These are phyloP conservation scores for Entomyzon cyanotis DNA, from an alignment of 2,113 vertebrate genomes.

Conservation along the genomic window DNA sequence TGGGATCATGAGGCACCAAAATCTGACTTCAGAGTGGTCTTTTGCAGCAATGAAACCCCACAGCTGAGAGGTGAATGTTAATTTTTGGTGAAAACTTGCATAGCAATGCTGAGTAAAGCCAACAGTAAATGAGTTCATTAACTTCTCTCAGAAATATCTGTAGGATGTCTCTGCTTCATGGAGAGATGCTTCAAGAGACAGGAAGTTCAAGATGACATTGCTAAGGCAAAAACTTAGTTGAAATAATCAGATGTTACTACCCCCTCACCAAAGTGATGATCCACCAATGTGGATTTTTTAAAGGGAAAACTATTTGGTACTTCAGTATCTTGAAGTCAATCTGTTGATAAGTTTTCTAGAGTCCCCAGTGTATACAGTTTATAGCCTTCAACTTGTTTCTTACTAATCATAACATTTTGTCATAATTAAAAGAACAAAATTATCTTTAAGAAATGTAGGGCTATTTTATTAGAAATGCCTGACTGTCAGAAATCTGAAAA, in stretches of 20 bases:
- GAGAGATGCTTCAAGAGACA: neutral
- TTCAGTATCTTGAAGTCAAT: neutral
- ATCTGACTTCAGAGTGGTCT: neutral
- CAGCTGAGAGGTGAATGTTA: neutral
- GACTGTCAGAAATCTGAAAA: neutral
- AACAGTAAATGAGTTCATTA: neutral
- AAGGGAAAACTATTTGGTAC: neutral
- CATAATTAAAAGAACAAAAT: neutral
- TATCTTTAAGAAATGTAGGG: neutral
- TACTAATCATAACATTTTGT: neutral
- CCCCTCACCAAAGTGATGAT: neutral
- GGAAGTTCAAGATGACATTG: neutral
- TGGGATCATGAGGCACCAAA: fast-evolving
- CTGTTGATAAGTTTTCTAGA: neutral
- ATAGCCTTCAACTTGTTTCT: neutral
- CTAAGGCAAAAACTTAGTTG: neutral
- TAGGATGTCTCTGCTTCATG: neutral
- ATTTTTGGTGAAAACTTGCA: neutral
- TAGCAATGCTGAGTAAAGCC: neutral
- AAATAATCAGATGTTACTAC: neutral
- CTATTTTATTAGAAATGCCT: constrained; percentile 6
- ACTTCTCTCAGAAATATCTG: neutral
- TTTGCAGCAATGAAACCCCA: neutral
- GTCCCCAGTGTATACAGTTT: neutral
- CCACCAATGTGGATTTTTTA: neutral